Percentiles rank a stretch among this genome's conserved stretches.
These are phyloP conservation scores for Xiphorhynchus elegans DNA, from an alignment of 2,113 vertebrate species.

Conservation along the genomic window DNA sequence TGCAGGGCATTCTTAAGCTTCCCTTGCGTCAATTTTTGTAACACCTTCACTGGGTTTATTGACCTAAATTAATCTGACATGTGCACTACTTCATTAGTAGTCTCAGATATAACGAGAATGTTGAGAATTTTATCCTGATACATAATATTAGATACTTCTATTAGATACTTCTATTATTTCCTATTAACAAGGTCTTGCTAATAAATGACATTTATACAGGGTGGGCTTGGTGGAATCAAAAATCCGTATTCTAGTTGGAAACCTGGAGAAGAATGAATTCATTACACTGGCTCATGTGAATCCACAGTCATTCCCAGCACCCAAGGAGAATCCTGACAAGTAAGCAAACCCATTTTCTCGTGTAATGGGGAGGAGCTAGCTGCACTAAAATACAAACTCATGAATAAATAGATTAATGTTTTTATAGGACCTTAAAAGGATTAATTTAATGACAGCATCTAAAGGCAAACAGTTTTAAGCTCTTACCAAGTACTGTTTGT, in stretches of 20 bases:
- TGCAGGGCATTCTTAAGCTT: background rate
- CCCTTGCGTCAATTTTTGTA: background rate
- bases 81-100: background rate
- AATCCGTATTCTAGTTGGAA: slow-evolving; percentile 89
- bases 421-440: background rate
- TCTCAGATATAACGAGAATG: background rate
- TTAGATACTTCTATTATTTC: background rate
- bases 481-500: background rate
- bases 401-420: background rate
- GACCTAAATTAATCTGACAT: background rate
- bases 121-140: background rate
- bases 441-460: background rate
- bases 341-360: slow-evolving; percentile 65
- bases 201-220: slow-evolving; percentile 73
- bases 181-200: slow-evolving; percentile 1
- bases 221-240: slow-evolving; percentile 91
- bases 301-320: slow-evolving; percentile 84
- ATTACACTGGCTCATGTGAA: slow-evolving; percentile 88
- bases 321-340: slow-evolving; percentile 82
- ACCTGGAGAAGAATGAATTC: slow-evolving; percentile 87
- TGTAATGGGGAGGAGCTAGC: background rate
- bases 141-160: background rate
- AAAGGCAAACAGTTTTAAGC: background rate
- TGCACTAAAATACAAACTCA: background rate
- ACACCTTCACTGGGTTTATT: background rate